These are phyloP conservation scores for Cataglyphis rosenhaueri DNA, from an alignment of 2,888 invertebrate species.

Conservation along the genomic window DNA sequence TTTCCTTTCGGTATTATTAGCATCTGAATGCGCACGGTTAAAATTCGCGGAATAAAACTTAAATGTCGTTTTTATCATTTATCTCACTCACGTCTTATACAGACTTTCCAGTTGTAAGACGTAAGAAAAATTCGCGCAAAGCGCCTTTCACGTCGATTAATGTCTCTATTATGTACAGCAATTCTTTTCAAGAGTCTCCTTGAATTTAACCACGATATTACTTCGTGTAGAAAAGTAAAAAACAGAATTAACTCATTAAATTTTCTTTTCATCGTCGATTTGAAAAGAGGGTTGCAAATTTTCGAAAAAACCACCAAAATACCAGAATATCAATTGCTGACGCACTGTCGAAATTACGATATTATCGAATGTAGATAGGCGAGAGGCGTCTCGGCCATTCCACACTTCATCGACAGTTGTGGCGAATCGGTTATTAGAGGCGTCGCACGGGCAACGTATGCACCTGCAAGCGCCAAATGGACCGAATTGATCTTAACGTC, in stretches of 20 bases:
- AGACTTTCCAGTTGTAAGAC: slow-evolving; percentile 3
- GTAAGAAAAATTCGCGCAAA: not conserved
- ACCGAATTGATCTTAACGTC: slow-evolving; percentile 64
- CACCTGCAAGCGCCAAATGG: slow-evolving; percentile 55
- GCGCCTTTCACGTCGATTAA: slow-evolving; percentile 1
- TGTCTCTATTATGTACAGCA: slow-evolving; percentile 3
- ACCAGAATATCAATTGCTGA: not conserved
- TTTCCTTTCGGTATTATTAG: slow-evolving; percentile 3
- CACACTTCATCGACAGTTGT: slow-evolving; percentile 45
- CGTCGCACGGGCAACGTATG: slow-evolving; percentile 30
- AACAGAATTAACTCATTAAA: not conserved
- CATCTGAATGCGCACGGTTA: slow-evolving; percentile 3
- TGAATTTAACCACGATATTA: not conserved
- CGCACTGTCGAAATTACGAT: not conserved
- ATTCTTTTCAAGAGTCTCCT: not conserved
- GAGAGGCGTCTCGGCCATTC: slow-evolving; percentile 24
- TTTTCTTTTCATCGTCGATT: not conserved
- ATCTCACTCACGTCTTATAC: slow-evolving; percentile 19
- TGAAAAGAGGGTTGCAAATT: not conserved
- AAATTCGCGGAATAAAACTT: slow-evolving; percentile 24
- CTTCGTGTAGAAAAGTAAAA: not conserved
- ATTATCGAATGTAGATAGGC: slow-evolving; percentile 1
- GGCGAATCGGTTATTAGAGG: slow-evolving; percentile 60
- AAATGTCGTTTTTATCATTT: slow-evolving; percentile 37
- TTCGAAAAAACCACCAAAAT: not conserved